Percentiles rank a stretch among this genome's conserved stretches.
Conservation (phyloP, 37 sponge, comb jelly and placozoan genomes). For the Eunapius fragilis region DNA sequence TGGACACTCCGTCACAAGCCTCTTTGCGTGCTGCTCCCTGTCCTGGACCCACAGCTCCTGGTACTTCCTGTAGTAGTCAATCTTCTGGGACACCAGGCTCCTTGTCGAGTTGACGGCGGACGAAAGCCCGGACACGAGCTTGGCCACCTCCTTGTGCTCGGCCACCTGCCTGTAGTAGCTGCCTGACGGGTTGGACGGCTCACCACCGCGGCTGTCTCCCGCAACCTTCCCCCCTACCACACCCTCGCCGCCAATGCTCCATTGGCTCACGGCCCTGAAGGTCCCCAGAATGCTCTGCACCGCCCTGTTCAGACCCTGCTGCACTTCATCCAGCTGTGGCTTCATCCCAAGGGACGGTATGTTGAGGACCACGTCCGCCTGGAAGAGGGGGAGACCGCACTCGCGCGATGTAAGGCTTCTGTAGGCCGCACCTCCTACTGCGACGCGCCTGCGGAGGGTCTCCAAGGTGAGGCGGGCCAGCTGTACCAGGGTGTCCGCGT, state of each 20-base stretch:
- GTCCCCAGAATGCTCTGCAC: constrained; percentile 68
- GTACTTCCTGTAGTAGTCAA: constrained; percentile 75
- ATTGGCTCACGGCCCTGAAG: constrained; percentile 72
- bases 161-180: constrained; percentile 71
- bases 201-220: too few species aligned
- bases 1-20: constrained; percentile 65
- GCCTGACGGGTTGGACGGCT: too few species aligned
- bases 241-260: constrained; percentile 66
- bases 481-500: constrained; percentile 66
- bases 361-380: constrained; percentile 71
- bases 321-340: constrained; percentile 93
- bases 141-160: constrained; percentile 92
- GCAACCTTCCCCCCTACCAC: too few species aligned
- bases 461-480: constrained; percentile 70
- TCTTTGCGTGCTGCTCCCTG: constrained; percentile 52
- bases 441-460: constrained; percentile 70
- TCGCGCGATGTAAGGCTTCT: constrained; percentile 7
- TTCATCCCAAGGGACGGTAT: constrained; percentile 87
- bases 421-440: constrained; percentile 56
- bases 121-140: constrained; percentile 67
- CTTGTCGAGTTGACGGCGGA: constrained; percentile 85
- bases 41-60: constrained; percentile 82
- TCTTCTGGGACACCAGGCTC: constrained; percentile 43
- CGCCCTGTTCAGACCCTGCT: constrained; percentile 75
- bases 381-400: constrained; percentile 67